A percentile compares a stretch with the other conserved stretches of the same genome.
phyloP scores from a whole-genome alignment of 2,113 vertebrate genomes.

The Limnothrissa miodon region DNA sequence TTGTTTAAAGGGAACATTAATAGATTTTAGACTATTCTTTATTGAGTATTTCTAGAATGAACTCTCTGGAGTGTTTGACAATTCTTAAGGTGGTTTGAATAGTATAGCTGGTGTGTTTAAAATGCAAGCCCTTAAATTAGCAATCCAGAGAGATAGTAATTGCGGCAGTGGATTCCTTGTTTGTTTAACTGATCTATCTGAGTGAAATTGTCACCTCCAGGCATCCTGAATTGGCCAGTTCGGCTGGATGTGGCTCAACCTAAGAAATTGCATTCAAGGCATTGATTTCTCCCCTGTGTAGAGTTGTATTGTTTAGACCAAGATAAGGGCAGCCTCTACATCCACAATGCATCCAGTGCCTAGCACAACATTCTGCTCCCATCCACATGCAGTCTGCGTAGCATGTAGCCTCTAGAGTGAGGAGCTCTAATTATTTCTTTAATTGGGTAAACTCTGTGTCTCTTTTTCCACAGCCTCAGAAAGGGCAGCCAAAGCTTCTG shows the following conservation, averaged over 20 bases:
- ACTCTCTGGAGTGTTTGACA: background rate
- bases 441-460: conserved; percentile 19
- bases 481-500: background rate
- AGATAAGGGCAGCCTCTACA: conserved; percentile 38
- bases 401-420: conserved; percentile 10
- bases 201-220: conserved; percentile 40
- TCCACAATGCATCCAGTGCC: conserved; percentile 32
- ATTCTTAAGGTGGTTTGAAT: background rate
- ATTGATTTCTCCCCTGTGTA: conserved; percentile 56
- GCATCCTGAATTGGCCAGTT: conserved; percentile 47
- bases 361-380: background rate
- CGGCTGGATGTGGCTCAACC: conserved; percentile 29
- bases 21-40: background rate
- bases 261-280: conserved; percentile 53
- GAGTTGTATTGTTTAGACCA: conserved; percentile 55
- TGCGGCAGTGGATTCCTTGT: background rate
- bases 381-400: conserved; percentile 13
- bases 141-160: background rate
- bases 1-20: background rate
- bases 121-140: background rate
- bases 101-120: background rate
- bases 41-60: too few relatives aligned
- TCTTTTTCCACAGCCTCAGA: background rate
- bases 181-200: background rate
- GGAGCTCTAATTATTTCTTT: conserved; percentile 2